Percentiles rank a stretch among this genome's conserved stretches.
Evolutionary conservation across 2,888 invertebrate species (phyloP).

Genomic region (Dione juno): DNA sequence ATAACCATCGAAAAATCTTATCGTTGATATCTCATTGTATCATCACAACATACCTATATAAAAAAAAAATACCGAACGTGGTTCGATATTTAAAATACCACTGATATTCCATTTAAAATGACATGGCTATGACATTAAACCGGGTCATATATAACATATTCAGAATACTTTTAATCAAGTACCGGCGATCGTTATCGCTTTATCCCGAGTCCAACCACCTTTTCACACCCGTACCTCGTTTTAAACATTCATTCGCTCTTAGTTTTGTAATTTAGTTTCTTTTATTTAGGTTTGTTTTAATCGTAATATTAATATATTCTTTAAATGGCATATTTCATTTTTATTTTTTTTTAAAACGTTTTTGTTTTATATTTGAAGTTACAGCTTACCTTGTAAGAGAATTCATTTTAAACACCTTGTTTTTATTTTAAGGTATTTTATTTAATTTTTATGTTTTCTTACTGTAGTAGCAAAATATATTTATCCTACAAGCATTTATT

Average conservation of each 20-base stretch:
- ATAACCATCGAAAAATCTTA: too few relatives aligned
- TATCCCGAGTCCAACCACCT: not conserved
- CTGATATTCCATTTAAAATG: not conserved
- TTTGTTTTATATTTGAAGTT: too few relatives aligned
- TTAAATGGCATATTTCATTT: too few relatives aligned
- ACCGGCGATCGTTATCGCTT: constrained; percentile 3
- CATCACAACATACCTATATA: not conserved
- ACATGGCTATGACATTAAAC: not conserved
- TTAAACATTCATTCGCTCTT: not conserved
- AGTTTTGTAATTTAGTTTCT: not conserved
- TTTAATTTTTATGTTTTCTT: too few relatives aligned
- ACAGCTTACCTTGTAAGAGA: too few relatives aligned
- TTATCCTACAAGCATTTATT: too few relatives aligned
- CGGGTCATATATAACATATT: not conserved
- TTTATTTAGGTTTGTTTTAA: not conserved
- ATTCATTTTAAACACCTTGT: too few relatives aligned
- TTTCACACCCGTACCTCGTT: not conserved
- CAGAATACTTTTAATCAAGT: not conserved
- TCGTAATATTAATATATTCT: too few relatives aligned
- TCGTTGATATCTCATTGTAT: not conserved
- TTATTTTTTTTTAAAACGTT: too few relatives aligned
- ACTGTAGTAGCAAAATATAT: too few relatives aligned
- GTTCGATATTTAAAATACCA: not conserved
- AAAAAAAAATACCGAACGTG: not conserved
- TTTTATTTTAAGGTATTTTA: too few relatives aligned